Base-by-base conservation (phyloP, 2,888 invertebrate species). In the Saturnia japonica region DNA sequence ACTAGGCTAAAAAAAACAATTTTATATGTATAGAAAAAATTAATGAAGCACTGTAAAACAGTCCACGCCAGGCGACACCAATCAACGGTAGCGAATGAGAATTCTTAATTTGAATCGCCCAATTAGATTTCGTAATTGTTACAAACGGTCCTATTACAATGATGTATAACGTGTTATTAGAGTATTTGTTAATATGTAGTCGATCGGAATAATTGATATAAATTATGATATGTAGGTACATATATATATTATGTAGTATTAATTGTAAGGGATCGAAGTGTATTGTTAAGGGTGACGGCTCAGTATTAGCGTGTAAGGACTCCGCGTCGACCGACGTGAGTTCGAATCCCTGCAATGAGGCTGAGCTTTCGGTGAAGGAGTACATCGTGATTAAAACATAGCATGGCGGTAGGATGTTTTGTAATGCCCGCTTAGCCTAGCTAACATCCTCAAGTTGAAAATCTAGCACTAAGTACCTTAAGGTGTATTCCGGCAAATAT, bases 61-160 rank as follows among this genome's bases (percentile, higher is more conserved):
- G 68, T 60, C 72, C 74, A 43, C 43, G 81, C 76, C 84, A 84
- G 82, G 82, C 75, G 85, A 77, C 79, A 76, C 86, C 87, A 88
- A 87, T 88, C 81, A 82, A 75, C 70, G 72, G 75, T 71, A 62
- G 68, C 74, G 73, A 70, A 74, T 73, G 71, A 72, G 79, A 80
- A 84, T 86, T 86, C 83, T 78, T 82, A 87, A 87, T 87, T 85
- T 76, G 75, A 87, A 87, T 79, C 73, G 76, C 75, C 87, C 86
- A 86, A 87, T 88, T 85, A 82, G 77, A 82, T 77, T 78, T 73
- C 74, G 78, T 85, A 84, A 86, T 85, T 83, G 79, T 80, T 74
- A 71, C 70, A 70, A 72, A 70, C 71, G 74, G 71, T 57, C 71
- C 71, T 25, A 73, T 70, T 68, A 72, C 71, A 73, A 70, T 73